Evolutionary conservation across 2,888 invertebrate species (phyloP).

Genomic region (Frankliniella intonsa): DNA sequence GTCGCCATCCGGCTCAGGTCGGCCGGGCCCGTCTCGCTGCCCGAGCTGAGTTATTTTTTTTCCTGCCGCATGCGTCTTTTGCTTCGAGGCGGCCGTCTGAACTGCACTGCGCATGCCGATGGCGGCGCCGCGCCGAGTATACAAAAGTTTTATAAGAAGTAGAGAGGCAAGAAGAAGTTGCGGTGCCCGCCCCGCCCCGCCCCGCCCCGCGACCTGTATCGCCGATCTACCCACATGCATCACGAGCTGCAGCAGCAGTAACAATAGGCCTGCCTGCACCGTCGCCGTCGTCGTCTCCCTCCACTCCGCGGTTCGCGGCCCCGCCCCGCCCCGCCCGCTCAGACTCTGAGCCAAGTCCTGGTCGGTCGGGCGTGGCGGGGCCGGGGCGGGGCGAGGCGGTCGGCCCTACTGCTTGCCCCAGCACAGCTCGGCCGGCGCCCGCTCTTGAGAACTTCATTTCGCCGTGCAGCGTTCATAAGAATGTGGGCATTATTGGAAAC

Average conservation of each 20-base stretch:
- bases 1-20: too few relatives aligned
- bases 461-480: neutral
- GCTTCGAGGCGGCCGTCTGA: too few relatives aligned
- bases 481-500: constrained; percentile 18
- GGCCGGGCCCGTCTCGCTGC: too few relatives aligned
- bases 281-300: constrained; percentile 57
- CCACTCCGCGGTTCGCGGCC: constrained; percentile 50
- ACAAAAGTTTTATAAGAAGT: too few relatives aligned
- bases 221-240: neutral
- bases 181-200: too few relatives aligned
- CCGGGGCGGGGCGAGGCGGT: neutral
- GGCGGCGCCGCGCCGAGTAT: too few relatives aligned
- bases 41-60: too few relatives aligned
- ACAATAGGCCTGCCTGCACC: constrained; percentile 52
- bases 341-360: constrained; percentile 11
- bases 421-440: neutral
- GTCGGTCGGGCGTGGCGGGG: neutral
- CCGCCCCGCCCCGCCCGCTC: neutral
- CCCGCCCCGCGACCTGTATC: too few relatives aligned
- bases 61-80: too few relatives aligned
- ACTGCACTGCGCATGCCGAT: too few relatives aligned
- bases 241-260: constrained; percentile 51
- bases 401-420: neutral
- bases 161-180: too few relatives aligned
- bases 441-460: constrained; percentile 20